phyloP scores from a whole-genome alignment of 2,888 invertebrate genomes.

The Drosophila infuscata region DNA sequence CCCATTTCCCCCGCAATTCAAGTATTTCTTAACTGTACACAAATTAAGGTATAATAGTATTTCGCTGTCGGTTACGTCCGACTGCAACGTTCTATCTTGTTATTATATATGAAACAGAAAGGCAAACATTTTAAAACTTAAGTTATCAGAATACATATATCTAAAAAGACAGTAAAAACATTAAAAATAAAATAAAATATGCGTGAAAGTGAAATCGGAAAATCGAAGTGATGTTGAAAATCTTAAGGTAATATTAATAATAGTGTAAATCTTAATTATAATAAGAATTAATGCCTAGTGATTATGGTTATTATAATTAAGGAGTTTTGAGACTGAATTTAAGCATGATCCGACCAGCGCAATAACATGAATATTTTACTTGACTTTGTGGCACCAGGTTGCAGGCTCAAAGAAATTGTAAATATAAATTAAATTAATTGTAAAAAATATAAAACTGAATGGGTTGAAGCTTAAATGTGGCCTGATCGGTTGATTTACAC shows the following conservation, averaged over 20 bases:
- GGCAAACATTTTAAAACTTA: neutral
- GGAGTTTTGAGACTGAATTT: neutral
- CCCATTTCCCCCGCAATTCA: too few species aligned
- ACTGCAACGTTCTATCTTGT: too few species aligned
- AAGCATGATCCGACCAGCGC: neutral
- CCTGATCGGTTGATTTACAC: neutral
- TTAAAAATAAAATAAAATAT: neutral
- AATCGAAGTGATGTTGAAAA: neutral
- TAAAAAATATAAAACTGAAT: neutral
- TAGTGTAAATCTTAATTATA: too few species aligned
- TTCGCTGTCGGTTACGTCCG: too few species aligned
- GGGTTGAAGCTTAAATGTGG: neutral
- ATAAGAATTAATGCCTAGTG: neutral
- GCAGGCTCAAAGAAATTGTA: neutral
- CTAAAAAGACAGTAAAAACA: neutral
- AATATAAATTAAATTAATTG: neutral
- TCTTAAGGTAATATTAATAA: too few species aligned
- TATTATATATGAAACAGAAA: neutral
- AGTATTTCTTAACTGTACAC: too few species aligned
- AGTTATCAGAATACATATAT: neutral
- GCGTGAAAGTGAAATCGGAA: fast-evolving
- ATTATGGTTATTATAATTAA: neutral
- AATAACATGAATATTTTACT: neutral
- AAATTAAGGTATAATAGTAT: too few species aligned
- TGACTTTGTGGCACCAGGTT: neutral